Base-by-base conservation (phyloP, 2,888 invertebrate species). In the Alsophila aescularia region DNA sequence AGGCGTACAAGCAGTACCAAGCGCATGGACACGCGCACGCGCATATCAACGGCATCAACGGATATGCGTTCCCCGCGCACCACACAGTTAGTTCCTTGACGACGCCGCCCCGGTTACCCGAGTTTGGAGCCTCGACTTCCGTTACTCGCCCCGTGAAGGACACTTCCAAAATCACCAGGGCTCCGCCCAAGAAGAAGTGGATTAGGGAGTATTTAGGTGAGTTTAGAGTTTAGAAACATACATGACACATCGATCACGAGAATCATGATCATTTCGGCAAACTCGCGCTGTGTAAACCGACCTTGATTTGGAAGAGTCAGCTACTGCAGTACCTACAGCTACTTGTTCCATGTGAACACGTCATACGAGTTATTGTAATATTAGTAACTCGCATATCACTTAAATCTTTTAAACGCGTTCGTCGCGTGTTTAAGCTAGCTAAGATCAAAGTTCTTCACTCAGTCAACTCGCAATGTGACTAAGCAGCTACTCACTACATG, bases 151-250 rank as follows among this genome's bases (percentile, higher is more conserved):
- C 78, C 4, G 67, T 70, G 27, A 82, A 76, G 67, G 79, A 82
- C 36, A 64, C 70, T 62, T 67, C 73, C 62, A 85, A 74, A 62
- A 70, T 84, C 43, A 76, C 77, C 16, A 73, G 79, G 55, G 93
- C 94, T 31, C 93, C 95, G 50, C 95, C 95, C 36, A 95, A 95
- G 87, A 95, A 95, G 90, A 95, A 95, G 81, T 95, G 95, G 95
- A 94, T 95, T 64, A 93, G 92, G 70, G 94, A 94, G 76, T 95
- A 94, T 79, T 84, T 94, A 69, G 93, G 93, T 89, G 83, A 93
- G 93, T 85, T 53, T 37, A 40, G 32, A n/a, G n/a, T n/a, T n/a
- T n/a, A n/a, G n/a, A n/a, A n/a, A 31, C 15, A 14, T 3, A 16
- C 1, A 18, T 36, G n/a, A 16, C 27, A 18, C 9, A 27, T 9